Evolutionary conservation across 2,888 invertebrate species (phyloP).

Genomic region (Therioaphis trifolii): DNA sequence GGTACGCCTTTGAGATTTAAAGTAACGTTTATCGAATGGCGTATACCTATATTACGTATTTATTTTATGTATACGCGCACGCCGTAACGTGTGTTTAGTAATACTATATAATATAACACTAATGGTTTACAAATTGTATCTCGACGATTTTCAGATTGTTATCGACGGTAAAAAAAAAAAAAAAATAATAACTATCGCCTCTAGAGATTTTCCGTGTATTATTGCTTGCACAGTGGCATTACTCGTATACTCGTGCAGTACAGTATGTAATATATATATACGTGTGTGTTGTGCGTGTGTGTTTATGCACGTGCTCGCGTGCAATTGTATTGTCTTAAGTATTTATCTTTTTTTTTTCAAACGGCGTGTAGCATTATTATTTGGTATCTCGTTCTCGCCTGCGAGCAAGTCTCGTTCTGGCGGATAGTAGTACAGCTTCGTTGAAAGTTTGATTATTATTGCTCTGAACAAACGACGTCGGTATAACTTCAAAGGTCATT

Average conservation of each 20-base stretch:
- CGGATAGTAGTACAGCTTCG: too few relatives aligned
- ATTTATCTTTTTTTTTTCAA: not conserved
- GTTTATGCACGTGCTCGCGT: not conserved
- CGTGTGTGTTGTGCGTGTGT: not conserved
- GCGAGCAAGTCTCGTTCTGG: too few relatives aligned
- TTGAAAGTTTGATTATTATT: not conserved
- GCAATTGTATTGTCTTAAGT: not conserved
- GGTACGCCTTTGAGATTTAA: too few relatives aligned
- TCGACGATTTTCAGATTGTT: slow-evolving; percentile 33
- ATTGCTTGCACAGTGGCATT: not conserved
- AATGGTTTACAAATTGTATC: slow-evolving; percentile 54
- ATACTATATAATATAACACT: not conserved
- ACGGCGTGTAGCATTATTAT: too few relatives aligned
- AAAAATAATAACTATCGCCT: not conserved
- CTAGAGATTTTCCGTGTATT: not conserved
- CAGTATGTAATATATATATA: too few relatives aligned
- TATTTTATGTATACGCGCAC: too few relatives aligned
- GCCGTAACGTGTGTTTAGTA: not conserved
- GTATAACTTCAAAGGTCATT: not conserved
- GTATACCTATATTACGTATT: too few relatives aligned
- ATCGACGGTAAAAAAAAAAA: not conserved
- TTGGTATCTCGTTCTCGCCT: too few relatives aligned
- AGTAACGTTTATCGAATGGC: too few relatives aligned
- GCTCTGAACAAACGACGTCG: not conserved
- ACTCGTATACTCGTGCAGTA: too few relatives aligned